phyloP scores from a whole-genome alignment of 2,797 vertebrate species.

The Etheostoma nigrum region DNA sequence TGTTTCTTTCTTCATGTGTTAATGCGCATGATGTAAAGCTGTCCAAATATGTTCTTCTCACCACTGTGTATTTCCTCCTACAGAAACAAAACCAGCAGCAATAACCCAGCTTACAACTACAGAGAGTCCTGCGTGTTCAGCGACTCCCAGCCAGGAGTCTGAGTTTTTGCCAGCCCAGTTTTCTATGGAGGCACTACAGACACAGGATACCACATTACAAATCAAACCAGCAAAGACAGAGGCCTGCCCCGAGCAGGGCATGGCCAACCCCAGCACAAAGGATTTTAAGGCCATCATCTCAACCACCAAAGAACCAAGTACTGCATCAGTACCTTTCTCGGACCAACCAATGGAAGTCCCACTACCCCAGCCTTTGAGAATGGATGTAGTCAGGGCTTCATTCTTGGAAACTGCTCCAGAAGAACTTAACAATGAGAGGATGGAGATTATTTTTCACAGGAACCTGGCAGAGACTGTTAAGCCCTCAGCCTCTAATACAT shows the following conservation, averaged over 20 bases:
- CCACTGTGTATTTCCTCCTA: conserved; percentile 16
- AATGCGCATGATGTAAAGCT: neutral
- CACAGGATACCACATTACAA: conserved; percentile 66
- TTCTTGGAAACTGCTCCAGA: conserved; percentile 69
- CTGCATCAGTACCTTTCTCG: conserved; percentile 74
- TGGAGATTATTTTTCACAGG: conserved; percentile 70
- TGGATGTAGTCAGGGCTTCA: conserved; percentile 65
- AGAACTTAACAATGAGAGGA: conserved; percentile 66
- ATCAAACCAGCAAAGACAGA: conserved; percentile 78
- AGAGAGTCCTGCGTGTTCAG: conserved; percentile 63
- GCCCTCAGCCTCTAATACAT: conserved; percentile 48
- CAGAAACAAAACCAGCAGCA: conserved; percentile 77
- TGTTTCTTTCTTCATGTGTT: neutral
- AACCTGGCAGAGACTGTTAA: conserved; percentile 72
- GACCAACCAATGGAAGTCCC: conserved; percentile 84
- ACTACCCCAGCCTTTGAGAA: conserved; percentile 65
- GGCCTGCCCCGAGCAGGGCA: conserved; percentile 66
- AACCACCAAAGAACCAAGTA: conserved; percentile 86
- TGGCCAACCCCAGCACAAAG: conserved; percentile 78
- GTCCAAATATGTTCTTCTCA: conserved; percentile 1
- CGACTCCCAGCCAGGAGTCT: conserved; percentile 54
- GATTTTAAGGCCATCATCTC: conserved; percentile 83
- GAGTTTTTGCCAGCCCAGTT: conserved; percentile 59
- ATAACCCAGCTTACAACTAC: conserved; percentile 55
- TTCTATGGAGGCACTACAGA: conserved; percentile 58